These are phyloP conservation scores for Caenorhabditis afra DNA, from an alignment of 2,888 invertebrate species.

Conservation along the genomic window DNA sequence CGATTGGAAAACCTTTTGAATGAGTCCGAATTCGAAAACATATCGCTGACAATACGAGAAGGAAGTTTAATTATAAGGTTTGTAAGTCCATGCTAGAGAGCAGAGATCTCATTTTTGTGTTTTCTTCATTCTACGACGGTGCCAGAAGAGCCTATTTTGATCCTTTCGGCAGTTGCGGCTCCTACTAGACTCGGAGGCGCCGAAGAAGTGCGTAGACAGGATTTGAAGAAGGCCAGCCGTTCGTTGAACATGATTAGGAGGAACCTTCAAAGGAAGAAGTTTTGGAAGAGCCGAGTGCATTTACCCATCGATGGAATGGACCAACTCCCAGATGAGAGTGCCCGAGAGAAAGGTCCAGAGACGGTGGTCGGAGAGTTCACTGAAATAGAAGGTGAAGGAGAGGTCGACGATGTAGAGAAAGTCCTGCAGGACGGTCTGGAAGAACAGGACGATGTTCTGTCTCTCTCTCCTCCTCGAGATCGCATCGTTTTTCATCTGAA, in stretches of 20 bases:
- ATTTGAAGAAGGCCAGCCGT: neutral
- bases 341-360: conserved; percentile 46
- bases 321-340: conserved; percentile 26
- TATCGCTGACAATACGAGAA: too few relatives aligned
- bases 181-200: neutral
- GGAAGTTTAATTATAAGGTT: too few relatives aligned
- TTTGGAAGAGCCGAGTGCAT: neutral
- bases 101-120: too few relatives aligned
- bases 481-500: conserved; percentile 27
- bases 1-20: too few relatives aligned
- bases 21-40: too few relatives aligned
- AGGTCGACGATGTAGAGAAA: neutral
- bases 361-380: conserved; percentile 8
- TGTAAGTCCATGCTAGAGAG: too few relatives aligned
- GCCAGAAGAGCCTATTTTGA: too few relatives aligned
- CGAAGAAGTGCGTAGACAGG: neutral
- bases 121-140: too few relatives aligned
- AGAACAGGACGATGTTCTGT: conserved; percentile 27
- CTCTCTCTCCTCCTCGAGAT: conserved; percentile 13
- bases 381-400: conserved; percentile 16
- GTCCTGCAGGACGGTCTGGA: neutral
- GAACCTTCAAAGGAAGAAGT: conserved; percentile 3
- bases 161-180: neutral
- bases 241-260: conserved; percentile 35
- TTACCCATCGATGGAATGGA: conserved; percentile 44